Evolutionary conservation across 2,888 invertebrate genomes (phyloP).

Genomic region (Drosophila ochracea): DNA sequence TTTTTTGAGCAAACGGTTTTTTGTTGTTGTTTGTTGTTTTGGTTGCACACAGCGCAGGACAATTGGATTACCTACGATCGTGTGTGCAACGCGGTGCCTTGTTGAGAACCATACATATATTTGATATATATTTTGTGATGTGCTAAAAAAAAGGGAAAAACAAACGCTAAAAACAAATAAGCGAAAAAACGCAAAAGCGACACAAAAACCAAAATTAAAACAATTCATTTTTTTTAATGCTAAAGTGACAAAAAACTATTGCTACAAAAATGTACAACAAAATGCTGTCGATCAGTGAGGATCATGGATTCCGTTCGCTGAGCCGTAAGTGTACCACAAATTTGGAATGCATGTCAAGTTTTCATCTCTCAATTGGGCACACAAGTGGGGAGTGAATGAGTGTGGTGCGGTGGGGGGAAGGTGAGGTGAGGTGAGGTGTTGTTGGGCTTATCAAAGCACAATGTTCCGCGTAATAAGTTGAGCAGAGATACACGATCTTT

Average conservation of each 20-base stretch:
- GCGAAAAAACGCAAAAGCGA: conserved; percentile 14
- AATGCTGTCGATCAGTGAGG: conserved; percentile 85
- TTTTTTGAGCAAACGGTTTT: conserved; percentile 19
- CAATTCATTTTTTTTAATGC: conserved; percentile 41
- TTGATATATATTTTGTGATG: conserved; percentile 54
- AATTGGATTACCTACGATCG: conserved; percentile 78
- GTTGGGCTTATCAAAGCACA: conserved; percentile 33
- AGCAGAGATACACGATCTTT: conserved; percentile 47
- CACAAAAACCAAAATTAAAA: conserved; percentile 19
- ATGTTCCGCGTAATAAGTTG: conserved; percentile 33
- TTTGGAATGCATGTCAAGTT: not conserved
- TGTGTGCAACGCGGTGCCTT: conserved; percentile 65
- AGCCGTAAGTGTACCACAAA: conserved; percentile 83
- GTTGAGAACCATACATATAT: conserved; percentile 7
- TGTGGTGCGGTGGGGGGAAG: not conserved
- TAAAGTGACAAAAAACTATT: conserved; percentile 31
- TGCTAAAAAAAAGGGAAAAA: conserved; percentile 33
- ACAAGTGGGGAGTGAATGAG: not conserved
- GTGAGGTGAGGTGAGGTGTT: not conserved
- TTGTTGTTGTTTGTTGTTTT: conserved; percentile 16
- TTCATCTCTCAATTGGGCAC: not conserved
- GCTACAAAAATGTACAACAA: conserved; percentile 73
- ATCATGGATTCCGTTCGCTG: conserved; percentile 86
- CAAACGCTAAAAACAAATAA: conserved; percentile 16
- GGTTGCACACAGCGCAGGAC: conserved; percentile 67